Conservation (phyloP, 1,140 invertebrate species). For the Trissolcus basalis region DNA sequence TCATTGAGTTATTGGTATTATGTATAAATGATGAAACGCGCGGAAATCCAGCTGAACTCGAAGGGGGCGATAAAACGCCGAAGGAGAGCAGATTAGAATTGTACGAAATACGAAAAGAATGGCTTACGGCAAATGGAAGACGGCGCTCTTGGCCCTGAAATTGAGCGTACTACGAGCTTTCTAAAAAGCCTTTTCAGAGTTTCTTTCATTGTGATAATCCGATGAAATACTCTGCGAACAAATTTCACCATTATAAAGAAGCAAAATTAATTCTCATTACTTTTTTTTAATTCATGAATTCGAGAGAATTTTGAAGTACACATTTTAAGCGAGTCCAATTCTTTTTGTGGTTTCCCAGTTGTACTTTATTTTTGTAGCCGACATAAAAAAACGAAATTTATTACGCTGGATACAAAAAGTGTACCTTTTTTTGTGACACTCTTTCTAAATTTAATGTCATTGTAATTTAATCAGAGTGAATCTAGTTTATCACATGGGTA, state of each 20-base stretch:
- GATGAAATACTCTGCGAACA: slow-evolving; percentile 12
- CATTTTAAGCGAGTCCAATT: slow-evolving; percentile 33
- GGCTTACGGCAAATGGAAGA: slow-evolving; percentile 32
- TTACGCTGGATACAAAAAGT: too few species aligned
- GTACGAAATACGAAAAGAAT: slow-evolving; percentile 48
- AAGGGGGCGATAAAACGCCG: slow-evolving; percentile 36
- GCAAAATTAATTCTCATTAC: too few species aligned
- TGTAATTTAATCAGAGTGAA: too few species aligned
- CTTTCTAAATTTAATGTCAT: too few species aligned
- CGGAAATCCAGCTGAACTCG: slow-evolving; percentile 27
- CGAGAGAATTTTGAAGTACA: too few species aligned
- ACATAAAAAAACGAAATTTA: too few species aligned
- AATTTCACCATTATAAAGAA: too few species aligned
- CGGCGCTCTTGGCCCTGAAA: slow-evolving; percentile 18
- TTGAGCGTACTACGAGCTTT: slow-evolving; percentile 37
- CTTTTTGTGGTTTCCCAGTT: too few species aligned
- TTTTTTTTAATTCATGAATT: too few species aligned
- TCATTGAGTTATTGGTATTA: slow-evolving; percentile 49
- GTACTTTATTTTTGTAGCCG: too few species aligned
- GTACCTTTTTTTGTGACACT: too few species aligned
- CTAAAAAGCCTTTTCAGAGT: slow-evolving; percentile 18
- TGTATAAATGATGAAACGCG: slow-evolving; percentile 48
- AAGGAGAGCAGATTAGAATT: slow-evolving; percentile 52
- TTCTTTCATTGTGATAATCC: slow-evolving; percentile 9
- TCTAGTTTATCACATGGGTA: too few species aligned